Base-by-base conservation (phyloP, 1,140 invertebrate genomes). In the Psilanteris sp. region DNA sequence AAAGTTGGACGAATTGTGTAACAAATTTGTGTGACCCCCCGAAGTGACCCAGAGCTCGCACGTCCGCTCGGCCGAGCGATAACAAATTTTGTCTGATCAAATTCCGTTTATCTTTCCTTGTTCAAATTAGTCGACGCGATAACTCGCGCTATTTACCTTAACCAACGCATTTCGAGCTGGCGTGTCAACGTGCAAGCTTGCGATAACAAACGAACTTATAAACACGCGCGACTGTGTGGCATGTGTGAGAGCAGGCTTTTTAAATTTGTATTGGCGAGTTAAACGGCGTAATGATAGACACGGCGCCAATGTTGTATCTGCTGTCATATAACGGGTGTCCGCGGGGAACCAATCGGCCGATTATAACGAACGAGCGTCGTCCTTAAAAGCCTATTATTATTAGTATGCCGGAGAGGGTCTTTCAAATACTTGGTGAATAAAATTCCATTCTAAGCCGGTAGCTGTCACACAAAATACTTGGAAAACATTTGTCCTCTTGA, bases 201-300 rank as follows among this genome's bases (percentile, higher is more conserved):
- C 34, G 54, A 61, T 75, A 62, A 54, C 39, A 62, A 62, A 72
- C 48, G 48, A 46, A 55, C 39, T 54, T 34, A 64, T 37, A 41
- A 26, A 67, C 46, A 62, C n/a, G 24, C n/a, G 22, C 43, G 20
- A 9, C 4, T 46, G 36, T 34, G 54, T 31, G 59, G 62, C 68
- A 16, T 31, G 46, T 32, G 64, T 68, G 37, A 18, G 26, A 34
- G 29, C 37, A n/a, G 37, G 7, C 34, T 50, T 57, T 80, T 80
- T 81, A 72, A 67, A 39, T 61, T 77, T 22, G 79, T 81, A 79
- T 80, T 79, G 79, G 37, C 71, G 80, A 79, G 78, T 77, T 80
- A 78, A 82, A 81, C 78, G 81, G 77, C 81, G 79, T 81, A 83
- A 84, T 81, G 80, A 85, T 84, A 84, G 83, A 71, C 78, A 74